Evolutionary conservation across 2,888 invertebrate genomes (phyloP).

Genomic region (Heliothis peltigera): DNA sequence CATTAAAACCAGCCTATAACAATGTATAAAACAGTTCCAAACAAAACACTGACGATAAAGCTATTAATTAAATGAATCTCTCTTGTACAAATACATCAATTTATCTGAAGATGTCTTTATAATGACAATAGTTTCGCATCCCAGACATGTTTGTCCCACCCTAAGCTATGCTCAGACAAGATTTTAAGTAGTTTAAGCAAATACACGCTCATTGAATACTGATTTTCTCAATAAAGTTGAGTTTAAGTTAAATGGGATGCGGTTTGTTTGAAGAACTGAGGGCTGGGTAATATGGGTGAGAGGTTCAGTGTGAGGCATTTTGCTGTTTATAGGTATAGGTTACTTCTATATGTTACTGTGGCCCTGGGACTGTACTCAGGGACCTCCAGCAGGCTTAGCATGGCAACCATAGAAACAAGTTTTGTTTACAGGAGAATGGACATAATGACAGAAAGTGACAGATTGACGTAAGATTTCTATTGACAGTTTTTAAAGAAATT

Average conservation of each 20-base stretch:
- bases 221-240: conserved; percentile 37
- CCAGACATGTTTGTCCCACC: conserved; percentile 22
- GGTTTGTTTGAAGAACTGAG: conserved; percentile 2
- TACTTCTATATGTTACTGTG: too few relatives aligned
- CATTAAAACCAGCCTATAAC: neutral
- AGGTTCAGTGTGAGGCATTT: conserved; percentile 1
- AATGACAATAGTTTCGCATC: conserved; percentile 16
- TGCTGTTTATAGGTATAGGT: too few relatives aligned
- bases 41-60: neutral
- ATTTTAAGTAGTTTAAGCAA: conserved; percentile 38
- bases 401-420: too few relatives aligned
- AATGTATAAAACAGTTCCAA: neutral
- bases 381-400: too few relatives aligned
- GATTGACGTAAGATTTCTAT: too few relatives aligned
- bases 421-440: too few relatives aligned
- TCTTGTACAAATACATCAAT: conserved; percentile 14
- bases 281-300: conserved; percentile 10
- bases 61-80: conserved; percentile 14
- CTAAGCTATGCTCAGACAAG: conserved; percentile 35
- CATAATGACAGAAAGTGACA: too few relatives aligned
- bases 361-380: too few relatives aligned
- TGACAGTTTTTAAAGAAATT: too few relatives aligned
- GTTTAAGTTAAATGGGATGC: conserved; percentile 1
- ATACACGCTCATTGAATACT: conserved; percentile 47
- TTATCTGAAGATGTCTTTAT: conserved; percentile 20